These are phyloP conservation scores for Bombyx mori DNA, from an alignment of 1,140 invertebrate species.

Conservation along the genomic window ASM3026992v2 NC_085129.1:14936501-14937000, in stretches of 20 bases:
- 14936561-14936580: constrained; percentile 64
- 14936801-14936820: constrained; percentile 69
- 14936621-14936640: constrained; percentile 53
- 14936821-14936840: constrained; percentile 73
- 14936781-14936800: constrained; percentile 60
- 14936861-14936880: constrained; percentile 76
- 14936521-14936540: constrained; percentile 64
- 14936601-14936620: constrained; percentile 67
- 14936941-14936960: constrained; percentile 81
- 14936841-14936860: constrained; percentile 77
- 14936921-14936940: constrained; percentile 79
- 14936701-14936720: constrained; percentile 47
- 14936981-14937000: too few species aligned
- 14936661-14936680: constrained; percentile 43
- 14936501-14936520: constrained; percentile 58
- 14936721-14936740: constrained; percentile 67
- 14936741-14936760: constrained; percentile 61
- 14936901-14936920: constrained; percentile 77
- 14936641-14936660: constrained; percentile 45
- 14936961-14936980: constrained; percentile 22
- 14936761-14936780: constrained; percentile 61
- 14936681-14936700: constrained; percentile 44
- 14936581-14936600: constrained; percentile 66
- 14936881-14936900: constrained; percentile 78
- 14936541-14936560: constrained; percentile 63